A percentile compares a stretch with the other conserved stretches of the same genome.
These are phyloP conservation scores for Oxystoma pomonae DNA, from an alignment of 2,888 invertebrate genomes.

Conservation along the genomic window DNA sequence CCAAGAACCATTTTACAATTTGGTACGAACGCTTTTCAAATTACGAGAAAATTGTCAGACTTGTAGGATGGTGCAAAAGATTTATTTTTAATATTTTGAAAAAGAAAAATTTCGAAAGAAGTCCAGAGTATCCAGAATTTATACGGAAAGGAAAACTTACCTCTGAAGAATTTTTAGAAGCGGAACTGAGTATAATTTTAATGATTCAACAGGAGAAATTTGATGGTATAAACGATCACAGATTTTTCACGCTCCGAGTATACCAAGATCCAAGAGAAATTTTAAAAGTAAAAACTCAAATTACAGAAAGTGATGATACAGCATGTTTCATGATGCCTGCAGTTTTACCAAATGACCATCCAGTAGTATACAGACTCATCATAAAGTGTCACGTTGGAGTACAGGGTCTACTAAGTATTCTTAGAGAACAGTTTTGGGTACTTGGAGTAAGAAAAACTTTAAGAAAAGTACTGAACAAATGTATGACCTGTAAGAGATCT, in stretches of 20 bases:
- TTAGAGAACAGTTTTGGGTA: conserved; percentile 30
- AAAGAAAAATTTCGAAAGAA: not conserved
- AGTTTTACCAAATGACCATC: conserved; percentile 20
- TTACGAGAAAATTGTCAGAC: not conserved
- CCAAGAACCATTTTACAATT: not conserved
- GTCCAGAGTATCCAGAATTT: not conserved
- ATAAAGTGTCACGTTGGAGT: conserved; percentile 21
- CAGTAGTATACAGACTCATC: conserved; percentile 16
- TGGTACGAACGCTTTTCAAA: not conserved
- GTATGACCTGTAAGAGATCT: conserved; percentile 27
- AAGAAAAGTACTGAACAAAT: conserved; percentile 21
- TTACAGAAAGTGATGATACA: conserved; percentile 14
- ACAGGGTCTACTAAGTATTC: conserved; percentile 24
- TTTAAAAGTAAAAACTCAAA: not conserved
- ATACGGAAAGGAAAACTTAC: not conserved
- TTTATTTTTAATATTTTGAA: not conserved
- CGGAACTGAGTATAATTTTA: not conserved
- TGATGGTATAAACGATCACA: too few relatives aligned
- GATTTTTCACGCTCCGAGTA: too few relatives aligned
- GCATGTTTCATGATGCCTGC: conserved; percentile 17
- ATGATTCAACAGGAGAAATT: not conserved
- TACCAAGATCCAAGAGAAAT: not conserved
- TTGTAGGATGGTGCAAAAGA: not conserved
- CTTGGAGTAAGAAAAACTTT: conserved; percentile 25
- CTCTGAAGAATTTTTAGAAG: not conserved